Base-by-base conservation (phyloP, 1,140 invertebrate species). In the Acromyrmex heyeri region DNA sequence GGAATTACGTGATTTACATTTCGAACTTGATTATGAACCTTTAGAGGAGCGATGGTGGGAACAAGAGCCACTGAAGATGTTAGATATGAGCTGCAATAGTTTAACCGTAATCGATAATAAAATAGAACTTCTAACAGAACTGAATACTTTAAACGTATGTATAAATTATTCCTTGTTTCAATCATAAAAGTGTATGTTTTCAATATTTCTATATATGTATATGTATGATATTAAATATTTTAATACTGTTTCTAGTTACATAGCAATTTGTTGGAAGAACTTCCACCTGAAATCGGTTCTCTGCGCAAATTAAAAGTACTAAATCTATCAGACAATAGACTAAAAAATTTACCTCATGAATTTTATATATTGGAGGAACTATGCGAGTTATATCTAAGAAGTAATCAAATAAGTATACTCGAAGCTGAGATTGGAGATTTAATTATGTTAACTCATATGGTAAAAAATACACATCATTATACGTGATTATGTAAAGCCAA, bases 1-100 rank as follows among this genome's bases (percentile, higher is more conserved):
- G 95, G 95, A 97, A 91, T 92, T 95, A 21, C 95, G 94, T 82
- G 91, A 95, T 81, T 91, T 96, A 14, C 95, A 97, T 92, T 92
- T 97, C 91, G 95, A 96, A 44, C 95, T 97, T 10, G 97, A 98
- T 91, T 96, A 97, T 88, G 96, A 97, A 86, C 96, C 97, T 59
- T 96, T 96, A 53, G 95, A 96, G 61, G 96, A 96, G 81, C 96
- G 96, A 65, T 99, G 98, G 98, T 99, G 98, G 98, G 98, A 98
- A 93, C 96, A 97, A 91, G 97, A 97, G 87, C 96, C 97, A 2
- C 94, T 99, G 5, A 97, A 96, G 69, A 97, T 97, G 91, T 95
- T 99, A 76, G 97, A 98, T 92, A 95, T 99, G 50, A 98, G 98
- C 87, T 98, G 96, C 4, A 99, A 99, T 92, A 95, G 96, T 55